These are phyloP conservation scores for Lepus americanus DNA, from an alignment of 2,113 vertebrate species.

Conservation along the genomic window DNA sequence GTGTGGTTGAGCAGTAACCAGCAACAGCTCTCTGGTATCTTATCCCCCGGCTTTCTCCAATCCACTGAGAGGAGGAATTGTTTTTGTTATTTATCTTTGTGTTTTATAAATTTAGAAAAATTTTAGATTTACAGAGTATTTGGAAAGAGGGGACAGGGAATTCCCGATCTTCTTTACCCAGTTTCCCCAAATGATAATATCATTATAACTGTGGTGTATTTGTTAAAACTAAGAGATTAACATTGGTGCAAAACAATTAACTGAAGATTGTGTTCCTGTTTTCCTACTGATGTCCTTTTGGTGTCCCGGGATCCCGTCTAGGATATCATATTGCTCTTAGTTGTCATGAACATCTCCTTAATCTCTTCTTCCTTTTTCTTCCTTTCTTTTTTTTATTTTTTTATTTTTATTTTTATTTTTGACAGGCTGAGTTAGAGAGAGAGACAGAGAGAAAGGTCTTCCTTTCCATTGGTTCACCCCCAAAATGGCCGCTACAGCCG, in stretches of 20 bases:
- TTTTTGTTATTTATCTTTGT: background rate
- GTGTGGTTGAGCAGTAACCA: background rate
- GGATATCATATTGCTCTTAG: fast-evolving
- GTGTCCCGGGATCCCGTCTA: background rate
- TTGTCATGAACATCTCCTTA: background rate
- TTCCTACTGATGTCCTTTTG: background rate
- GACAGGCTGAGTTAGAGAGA: too few relatives aligned
- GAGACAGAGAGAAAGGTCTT: too few relatives aligned
- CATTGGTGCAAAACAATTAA: background rate
- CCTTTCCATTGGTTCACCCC: too few relatives aligned
- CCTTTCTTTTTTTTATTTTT: background rate
- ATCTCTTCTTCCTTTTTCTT: background rate
- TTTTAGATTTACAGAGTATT: background rate
- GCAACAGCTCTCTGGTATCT: background rate
- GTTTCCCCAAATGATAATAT: background rate
- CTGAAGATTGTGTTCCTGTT: background rate
- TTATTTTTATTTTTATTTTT: too few relatives aligned
- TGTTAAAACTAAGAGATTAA: background rate
- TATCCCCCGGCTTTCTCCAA: background rate
- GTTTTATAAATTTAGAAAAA: background rate
- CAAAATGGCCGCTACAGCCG: too few relatives aligned
- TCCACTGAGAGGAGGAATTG: background rate
- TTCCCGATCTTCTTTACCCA: background rate
- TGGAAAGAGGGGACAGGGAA: background rate
- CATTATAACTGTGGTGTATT: background rate